Percentiles rank a stretch among this genome's conserved stretches.
Evolutionary conservation across 2,888 invertebrate species (phyloP).

Genomic region (Boloria selene): DNA sequence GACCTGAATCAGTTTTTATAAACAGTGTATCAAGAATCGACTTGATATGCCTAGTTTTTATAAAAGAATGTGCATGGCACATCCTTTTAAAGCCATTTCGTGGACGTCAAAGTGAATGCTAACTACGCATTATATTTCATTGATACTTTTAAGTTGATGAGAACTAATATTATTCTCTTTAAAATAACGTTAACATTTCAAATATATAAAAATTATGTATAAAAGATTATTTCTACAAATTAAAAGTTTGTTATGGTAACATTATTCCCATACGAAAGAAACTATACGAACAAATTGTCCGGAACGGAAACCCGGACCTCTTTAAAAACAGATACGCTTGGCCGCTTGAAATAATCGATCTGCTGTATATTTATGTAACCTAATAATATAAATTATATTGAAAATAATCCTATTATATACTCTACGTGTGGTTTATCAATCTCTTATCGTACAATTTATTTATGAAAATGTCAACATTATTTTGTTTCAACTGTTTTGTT

Average conservation of each 20-base stretch:
- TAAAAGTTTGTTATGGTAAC: no score
- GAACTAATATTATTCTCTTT: no score
- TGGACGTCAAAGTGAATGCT: constrained; percentile 19
- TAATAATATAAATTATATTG: neutral
- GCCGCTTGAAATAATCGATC: no score
- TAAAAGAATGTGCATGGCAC: constrained; percentile 19
- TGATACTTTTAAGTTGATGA: constrained; percentile 9
- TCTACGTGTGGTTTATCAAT: constrained; percentile 10
- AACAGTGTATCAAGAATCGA: constrained; percentile 30
- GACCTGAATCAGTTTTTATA: constrained; percentile 30
- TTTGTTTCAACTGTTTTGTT: constrained; percentile 4
- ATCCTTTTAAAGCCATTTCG: constrained; percentile 7
- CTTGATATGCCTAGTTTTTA: constrained; percentile 31
- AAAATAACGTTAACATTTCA: no score
- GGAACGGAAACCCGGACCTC: no score
- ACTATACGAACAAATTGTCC: no score
- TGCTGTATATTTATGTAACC: neutral
- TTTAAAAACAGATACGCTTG: no score
- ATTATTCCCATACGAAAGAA: no score
- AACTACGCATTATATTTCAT: constrained; percentile 15
- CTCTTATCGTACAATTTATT: neutral
- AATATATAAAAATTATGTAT: no score
- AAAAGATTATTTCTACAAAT: no score
- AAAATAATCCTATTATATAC: neutral
- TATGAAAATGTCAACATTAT: constrained; percentile 3